A percentile compares a stretch with the other conserved stretches of the same genome.
Evolutionary conservation across 1,140 invertebrate species (phyloP).

Genomic region (Drosophila arizonae): DNA sequence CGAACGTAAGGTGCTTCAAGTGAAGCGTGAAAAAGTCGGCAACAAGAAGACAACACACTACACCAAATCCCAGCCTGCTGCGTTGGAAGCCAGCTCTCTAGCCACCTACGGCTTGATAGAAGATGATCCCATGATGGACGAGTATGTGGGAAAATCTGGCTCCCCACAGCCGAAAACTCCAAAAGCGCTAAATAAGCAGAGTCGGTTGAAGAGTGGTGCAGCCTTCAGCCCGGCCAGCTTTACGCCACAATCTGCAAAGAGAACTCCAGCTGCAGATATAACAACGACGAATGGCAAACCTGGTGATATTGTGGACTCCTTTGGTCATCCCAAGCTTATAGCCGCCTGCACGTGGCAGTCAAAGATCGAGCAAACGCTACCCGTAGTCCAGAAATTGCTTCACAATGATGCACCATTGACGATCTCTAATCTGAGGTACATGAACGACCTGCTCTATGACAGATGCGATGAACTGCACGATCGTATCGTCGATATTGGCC

Average conservation of each 20-base stretch:
- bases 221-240: conserved; percentile 66
- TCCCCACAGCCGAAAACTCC: conserved; percentile 50
- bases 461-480: conserved; percentile 58
- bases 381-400: conserved; percentile 51
- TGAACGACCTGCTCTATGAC: conserved; percentile 63
- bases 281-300: conserved; percentile 35
- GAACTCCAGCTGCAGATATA: conserved; percentile 5
- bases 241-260: conserved; percentile 54
- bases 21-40: conserved; percentile 78
- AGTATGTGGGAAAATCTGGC: conserved; percentile 50
- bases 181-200: conserved; percentile 39
- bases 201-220: conserved; percentile 41
- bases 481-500: conserved; percentile 50
- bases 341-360: conserved; percentile 46
- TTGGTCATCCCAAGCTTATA: conserved; percentile 65
- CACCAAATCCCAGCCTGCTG: conserved; percentile 22
- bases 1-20: conserved; percentile 86
- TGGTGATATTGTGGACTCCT: conserved; percentile 62
- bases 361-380: conserved; percentile 50
- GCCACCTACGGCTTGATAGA: conserved; percentile 54
- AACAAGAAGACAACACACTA: conserved; percentile 34
- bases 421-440: conserved; percentile 50
- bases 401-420: conserved; percentile 53
- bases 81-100: conserved; percentile 40
- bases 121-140: conserved; percentile 65